A percentile compares a stretch with the other conserved stretches of the same genome.
Conservation (phyloP, 2,888 invertebrate genomes). For the Molanna angustata region DNA sequence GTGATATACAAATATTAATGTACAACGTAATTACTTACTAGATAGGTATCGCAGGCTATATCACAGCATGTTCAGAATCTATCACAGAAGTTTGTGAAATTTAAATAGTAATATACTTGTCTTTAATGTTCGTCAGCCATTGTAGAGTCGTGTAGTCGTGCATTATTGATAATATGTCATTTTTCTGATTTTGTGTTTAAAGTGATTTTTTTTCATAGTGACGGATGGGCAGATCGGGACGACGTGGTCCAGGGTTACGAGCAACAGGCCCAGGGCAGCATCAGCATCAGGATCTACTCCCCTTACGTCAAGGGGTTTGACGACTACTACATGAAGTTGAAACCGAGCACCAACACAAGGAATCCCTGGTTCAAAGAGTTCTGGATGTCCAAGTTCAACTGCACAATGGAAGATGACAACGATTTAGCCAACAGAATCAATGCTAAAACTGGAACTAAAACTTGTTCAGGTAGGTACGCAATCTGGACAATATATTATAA, state of each 20-base stretch:
- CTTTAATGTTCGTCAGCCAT: too few relatives aligned
- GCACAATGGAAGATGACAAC: conserved; percentile 46
- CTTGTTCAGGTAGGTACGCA: conserved; percentile 16
- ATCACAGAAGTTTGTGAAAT: too few relatives aligned
- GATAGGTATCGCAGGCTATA: too few relatives aligned
- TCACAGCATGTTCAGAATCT: too few relatives aligned
- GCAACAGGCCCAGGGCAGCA: conserved; percentile 64
- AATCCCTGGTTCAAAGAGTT: conserved; percentile 78
- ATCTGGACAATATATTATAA: too few relatives aligned
- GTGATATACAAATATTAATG: too few relatives aligned
- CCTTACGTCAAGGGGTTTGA: conserved; percentile 65
- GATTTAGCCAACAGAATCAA: neutral
- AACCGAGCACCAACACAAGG: conserved; percentile 60
- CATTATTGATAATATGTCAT: too few relatives aligned
- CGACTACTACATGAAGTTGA: conserved; percentile 63
- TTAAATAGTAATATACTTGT: too few relatives aligned
- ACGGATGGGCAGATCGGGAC: conserved; percentile 73
- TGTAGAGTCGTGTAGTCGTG: too few relatives aligned
- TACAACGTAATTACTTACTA: too few relatives aligned
- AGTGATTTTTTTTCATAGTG: conserved; percentile 51
- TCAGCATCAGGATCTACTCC: conserved; percentile 74
- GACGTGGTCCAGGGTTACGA: conserved; percentile 71
- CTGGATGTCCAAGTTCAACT: conserved; percentile 71
- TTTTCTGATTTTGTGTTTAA: too few relatives aligned
- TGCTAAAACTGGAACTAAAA: neutral